phyloP scores from a whole-genome alignment of 2,113 vertebrate species.

The Gymnorhina tibicen region DNA sequence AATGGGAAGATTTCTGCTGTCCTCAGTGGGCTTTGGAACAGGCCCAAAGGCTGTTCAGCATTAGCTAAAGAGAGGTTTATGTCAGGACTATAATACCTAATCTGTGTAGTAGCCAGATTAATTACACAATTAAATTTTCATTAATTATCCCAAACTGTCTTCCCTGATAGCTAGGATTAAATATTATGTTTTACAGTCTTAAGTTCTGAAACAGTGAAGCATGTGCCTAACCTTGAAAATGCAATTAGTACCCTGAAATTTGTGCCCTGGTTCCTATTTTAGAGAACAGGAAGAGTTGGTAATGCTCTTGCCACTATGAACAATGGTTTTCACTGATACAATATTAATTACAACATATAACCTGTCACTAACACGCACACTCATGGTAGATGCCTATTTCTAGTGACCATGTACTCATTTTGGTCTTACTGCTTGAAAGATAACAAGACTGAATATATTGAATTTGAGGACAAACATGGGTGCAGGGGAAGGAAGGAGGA shows the following conservation, averaged over 20 bases:
- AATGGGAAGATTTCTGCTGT: neutral
- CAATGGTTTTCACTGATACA: neutral
- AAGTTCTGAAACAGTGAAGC: neutral
- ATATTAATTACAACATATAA: neutral
- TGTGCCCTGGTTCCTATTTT: neutral
- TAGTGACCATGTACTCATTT: fast-evolving
- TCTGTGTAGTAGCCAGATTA: neutral
- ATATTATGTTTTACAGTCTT: neutral
- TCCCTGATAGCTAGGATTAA: neutral
- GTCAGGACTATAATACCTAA: neutral
- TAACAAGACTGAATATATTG: neutral
- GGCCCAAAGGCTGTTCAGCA: neutral
- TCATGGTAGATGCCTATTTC: neutral
- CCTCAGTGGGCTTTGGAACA: neutral
- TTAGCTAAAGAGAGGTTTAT: neutral
- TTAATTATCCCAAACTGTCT: neutral
- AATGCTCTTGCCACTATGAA: neutral
- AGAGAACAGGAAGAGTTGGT: neutral
- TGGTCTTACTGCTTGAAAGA: neutral
- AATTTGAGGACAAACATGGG: neutral
- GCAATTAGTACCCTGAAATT: neutral
- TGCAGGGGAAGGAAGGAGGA: neutral
- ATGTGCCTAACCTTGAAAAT: neutral
- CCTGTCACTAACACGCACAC: neutral
- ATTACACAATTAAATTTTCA: neutral